Percentiles rank a stretch among this genome's conserved stretches.
Conservation (phyloP, 1,140 invertebrate genomes). For the Rhyacophila brunnea region DNA sequence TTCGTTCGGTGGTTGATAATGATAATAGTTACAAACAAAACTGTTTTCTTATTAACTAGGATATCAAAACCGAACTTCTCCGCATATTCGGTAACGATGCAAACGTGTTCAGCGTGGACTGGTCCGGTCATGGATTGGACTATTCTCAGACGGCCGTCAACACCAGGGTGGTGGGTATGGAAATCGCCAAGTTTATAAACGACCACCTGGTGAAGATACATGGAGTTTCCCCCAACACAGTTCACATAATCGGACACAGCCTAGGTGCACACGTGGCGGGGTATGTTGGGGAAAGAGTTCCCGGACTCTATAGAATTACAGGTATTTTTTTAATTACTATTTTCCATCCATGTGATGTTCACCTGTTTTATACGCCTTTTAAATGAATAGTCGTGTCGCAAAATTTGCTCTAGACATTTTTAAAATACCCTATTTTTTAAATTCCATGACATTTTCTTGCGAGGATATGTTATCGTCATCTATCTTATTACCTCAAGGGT, state of each 20-base stretch:
- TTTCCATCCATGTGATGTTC: too few relatives aligned
- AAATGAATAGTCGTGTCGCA: too few relatives aligned
- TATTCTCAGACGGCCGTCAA: slow-evolving; percentile 22
- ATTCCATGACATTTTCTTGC: too few relatives aligned
- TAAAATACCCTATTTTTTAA: too few relatives aligned
- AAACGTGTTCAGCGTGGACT: slow-evolving; percentile 22
- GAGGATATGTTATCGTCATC: too few relatives aligned
- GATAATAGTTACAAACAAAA: too few relatives aligned
- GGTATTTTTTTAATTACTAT: too few relatives aligned
- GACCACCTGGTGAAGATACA: background rate
- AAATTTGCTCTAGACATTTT: too few relatives aligned
- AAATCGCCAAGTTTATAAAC: slow-evolving; percentile 19
- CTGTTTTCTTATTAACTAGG: too few relatives aligned
- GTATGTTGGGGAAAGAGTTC: slow-evolving; percentile 19
- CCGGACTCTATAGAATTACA: slow-evolving; percentile 13
- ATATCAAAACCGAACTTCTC: slow-evolving; percentile 23
- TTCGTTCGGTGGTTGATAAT: too few relatives aligned
- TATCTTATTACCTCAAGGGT: too few relatives aligned
- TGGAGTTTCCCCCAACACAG: background rate
- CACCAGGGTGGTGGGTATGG: slow-evolving; percentile 19
- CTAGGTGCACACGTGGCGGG: slow-evolving; percentile 20
- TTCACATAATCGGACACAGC: slow-evolving; percentile 23
- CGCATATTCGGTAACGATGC: slow-evolving; percentile 13
- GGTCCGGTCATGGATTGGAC: slow-evolving; percentile 23
- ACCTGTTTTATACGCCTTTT: too few relatives aligned